Conservation (phyloP, 1,140 invertebrate genomes). For the Calycopis cecrops region DNA sequence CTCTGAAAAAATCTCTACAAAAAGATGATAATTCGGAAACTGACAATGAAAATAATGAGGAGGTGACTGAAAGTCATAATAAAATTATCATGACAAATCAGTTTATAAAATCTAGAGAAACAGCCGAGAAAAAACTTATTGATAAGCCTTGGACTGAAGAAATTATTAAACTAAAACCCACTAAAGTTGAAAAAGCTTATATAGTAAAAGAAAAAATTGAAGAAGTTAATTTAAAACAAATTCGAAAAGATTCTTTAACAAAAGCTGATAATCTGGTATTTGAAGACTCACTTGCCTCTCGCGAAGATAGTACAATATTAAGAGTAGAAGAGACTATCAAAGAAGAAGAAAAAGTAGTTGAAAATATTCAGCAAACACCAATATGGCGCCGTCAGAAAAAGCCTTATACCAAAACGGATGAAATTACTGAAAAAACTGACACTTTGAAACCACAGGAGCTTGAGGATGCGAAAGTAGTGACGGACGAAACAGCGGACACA, state of each 20-base stretch:
- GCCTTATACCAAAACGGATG: too few relatives aligned
- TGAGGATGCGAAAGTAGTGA: too few relatives aligned
- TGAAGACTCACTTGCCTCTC: background rate
- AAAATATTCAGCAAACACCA: background rate
- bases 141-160: constrained; percentile 74
- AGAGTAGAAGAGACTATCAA: background rate
- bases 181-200: constrained; percentile 53
- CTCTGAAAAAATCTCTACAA: constrained; percentile 16
- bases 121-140: constrained; percentile 15
- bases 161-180: constrained; percentile 75
- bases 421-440: too few relatives aligned
- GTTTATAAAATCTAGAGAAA: background rate
- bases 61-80: constrained; percentile 26
- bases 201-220: constrained; percentile 46
- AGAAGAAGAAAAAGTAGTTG: background rate
- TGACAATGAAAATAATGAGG: background rate
- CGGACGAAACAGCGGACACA: too few relatives aligned
- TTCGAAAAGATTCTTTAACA: constrained; percentile 30
- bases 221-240: constrained; percentile 42
- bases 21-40: constrained; percentile 20
- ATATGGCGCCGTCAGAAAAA: constrained; percentile 1
- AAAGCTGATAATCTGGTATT: background rate
- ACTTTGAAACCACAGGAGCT: too few relatives aligned
- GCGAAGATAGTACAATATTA: background rate
- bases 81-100: background rate